These are phyloP conservation scores for Hipposideros armiger DNA, from an alignment of 2,113 vertebrate species.

Conservation along the genomic window DNA sequence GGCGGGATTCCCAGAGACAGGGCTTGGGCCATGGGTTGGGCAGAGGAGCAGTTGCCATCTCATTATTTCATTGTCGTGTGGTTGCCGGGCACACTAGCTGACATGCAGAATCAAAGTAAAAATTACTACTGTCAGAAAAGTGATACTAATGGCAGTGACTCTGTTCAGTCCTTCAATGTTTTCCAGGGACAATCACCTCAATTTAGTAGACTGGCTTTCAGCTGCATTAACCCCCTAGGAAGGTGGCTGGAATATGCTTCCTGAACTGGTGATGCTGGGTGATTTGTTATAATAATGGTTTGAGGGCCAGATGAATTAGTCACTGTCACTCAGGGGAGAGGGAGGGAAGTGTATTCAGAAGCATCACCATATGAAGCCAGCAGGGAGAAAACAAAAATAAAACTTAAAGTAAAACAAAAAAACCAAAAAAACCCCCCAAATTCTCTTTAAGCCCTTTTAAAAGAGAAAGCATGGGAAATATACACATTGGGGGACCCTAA, in stretches of 20 bases:
- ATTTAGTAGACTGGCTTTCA: constrained; percentile 16
- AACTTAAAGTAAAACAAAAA: neutral
- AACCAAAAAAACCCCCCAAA: neutral
- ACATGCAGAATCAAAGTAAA: constrained; percentile 62
- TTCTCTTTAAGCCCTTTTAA: neutral
- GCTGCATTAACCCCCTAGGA: constrained; percentile 41
- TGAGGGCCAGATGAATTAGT: constrained; percentile 70
- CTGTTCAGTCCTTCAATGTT: constrained; percentile 22
- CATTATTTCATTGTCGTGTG: constrained; percentile 57
- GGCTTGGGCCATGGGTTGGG: neutral
- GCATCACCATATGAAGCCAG: neutral
- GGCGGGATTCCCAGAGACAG: constrained; percentile 60
- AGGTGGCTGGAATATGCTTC: neutral
- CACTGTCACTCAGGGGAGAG: constrained; percentile 9
- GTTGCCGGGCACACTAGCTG: constrained; percentile 9
- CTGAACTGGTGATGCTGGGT: neutral
- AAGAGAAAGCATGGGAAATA: neutral
- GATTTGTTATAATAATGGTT: constrained; percentile 70
- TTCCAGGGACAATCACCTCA: constrained; percentile 24
- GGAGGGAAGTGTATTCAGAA: constrained; percentile 28
- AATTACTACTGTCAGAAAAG: constrained; percentile 60
- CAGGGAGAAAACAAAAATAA: neutral
- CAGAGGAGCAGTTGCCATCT: constrained; percentile 10
- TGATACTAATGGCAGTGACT: neutral
- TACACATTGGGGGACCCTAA: neutral